phyloP scores from a whole-genome alignment of 2,888 invertebrate species.

The Aricia artaxerxes region DNA sequence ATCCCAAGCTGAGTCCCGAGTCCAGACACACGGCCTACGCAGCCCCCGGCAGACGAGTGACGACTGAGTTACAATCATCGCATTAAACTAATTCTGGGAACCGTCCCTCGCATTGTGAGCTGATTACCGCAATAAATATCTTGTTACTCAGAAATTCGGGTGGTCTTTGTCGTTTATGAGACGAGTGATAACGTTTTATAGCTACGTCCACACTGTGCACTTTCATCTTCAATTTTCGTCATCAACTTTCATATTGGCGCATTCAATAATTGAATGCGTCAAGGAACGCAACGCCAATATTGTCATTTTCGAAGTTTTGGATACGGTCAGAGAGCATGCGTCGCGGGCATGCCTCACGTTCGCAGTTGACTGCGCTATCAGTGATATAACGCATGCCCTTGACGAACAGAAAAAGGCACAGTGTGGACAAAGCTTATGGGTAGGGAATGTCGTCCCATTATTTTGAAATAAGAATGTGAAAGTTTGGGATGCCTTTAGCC shows the following conservation, averaged over 20 bases:
- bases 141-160: constrained; percentile 45
- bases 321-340: too few species aligned
- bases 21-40: constrained; percentile 4
- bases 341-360: too few species aligned
- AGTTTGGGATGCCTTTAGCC: not conserved
- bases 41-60: not conserved
- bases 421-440: not conserved
- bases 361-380: too few species aligned
- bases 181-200: not conserved
- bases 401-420: too few species aligned
- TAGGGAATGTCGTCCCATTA: constrained; percentile 4
- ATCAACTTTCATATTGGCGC: too few species aligned
- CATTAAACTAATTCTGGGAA: constrained; percentile 62
- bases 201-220: too few species aligned
- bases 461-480: not conserved
- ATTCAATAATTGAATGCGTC: too few species aligned
- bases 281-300: too few species aligned
- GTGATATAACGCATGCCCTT: too few species aligned
- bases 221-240: too few species aligned
- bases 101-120: constrained; percentile 60
- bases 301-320: too few species aligned
- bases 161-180: constrained; percentile 36
- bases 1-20: not conserved
- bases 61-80: constrained; percentile 55
- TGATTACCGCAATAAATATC: constrained; percentile 65